phyloP scores from a whole-genome alignment of 2,888 invertebrate species.

The Drosophila niveifrons region DNA sequence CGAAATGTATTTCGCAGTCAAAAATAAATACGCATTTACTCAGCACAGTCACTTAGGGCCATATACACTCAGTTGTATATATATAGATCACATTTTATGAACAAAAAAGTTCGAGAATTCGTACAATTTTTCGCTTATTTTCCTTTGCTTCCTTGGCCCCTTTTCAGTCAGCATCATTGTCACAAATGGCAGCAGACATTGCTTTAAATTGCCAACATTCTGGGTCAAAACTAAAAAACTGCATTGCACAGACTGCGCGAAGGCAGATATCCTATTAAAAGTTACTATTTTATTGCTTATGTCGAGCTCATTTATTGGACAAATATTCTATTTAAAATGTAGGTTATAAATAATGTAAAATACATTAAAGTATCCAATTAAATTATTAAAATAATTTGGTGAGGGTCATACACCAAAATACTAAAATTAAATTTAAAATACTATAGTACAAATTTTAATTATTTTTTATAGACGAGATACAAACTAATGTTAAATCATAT shows the following conservation, averaged over 20 bases:
- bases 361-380: neutral
- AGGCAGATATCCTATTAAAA: neutral
- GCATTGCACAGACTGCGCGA: neutral
- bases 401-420: no score
- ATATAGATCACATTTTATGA: slow-evolving; percentile 10
- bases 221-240: slow-evolving; percentile 16
- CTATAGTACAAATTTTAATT: no score
- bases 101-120: slow-evolving; percentile 17
- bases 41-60: slow-evolving; percentile 5
- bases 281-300: neutral
- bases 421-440: no score
- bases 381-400: neutral
- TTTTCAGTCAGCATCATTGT: slow-evolving; percentile 16
- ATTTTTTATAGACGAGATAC: no score
- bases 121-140: slow-evolving; percentile 30
- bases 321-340: neutral
- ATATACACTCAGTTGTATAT: slow-evolving; percentile 1
- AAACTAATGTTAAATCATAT: no score
- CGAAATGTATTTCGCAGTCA: slow-evolving; percentile 31
- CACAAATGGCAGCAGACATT: slow-evolving; percentile 18
- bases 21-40: slow-evolving; percentile 32
- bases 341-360: neutral
- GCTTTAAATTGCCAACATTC: slow-evolving; percentile 19
- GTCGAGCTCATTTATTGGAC: no score
- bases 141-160: neutral